phyloP scores from a whole-genome alignment of 2,888 invertebrate genomes.

The Zootermopsis nevadensis region DNA sequence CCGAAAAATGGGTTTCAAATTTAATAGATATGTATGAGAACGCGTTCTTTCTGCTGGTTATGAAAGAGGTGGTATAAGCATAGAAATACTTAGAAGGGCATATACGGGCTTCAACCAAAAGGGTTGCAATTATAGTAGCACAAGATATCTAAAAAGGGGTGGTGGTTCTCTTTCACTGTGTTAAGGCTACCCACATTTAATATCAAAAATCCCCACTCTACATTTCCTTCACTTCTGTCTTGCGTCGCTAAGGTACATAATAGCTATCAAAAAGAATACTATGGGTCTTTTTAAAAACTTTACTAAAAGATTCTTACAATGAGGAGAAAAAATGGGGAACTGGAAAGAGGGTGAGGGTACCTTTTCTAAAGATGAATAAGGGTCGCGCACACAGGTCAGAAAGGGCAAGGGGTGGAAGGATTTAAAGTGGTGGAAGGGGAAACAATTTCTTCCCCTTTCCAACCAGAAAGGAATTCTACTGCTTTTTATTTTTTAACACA shows the following conservation, averaged over 20 bases:
- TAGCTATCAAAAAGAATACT: constrained; percentile 45
- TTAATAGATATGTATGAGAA: constrained; percentile 19
- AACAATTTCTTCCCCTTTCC: constrained; percentile 33
- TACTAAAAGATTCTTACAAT: constrained; percentile 50
- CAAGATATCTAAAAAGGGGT: constrained; percentile 16
- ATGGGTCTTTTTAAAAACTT: constrained; percentile 40
- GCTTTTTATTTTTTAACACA: constrained; percentile 21
- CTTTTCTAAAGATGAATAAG: constrained; percentile 46
- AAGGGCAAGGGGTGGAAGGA: constrained; percentile 29
- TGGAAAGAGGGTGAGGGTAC: constrained; percentile 28
- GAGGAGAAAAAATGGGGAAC: constrained; percentile 40
- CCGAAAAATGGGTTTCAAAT: constrained; percentile 41
- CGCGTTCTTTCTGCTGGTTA: background rate
- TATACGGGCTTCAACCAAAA: constrained; percentile 1
- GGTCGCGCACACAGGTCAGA: constrained; percentile 34
- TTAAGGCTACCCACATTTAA: constrained; percentile 38
- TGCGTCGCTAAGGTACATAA: background rate
- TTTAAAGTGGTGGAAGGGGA: constrained; percentile 23
- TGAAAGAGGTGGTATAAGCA: constrained; percentile 39
- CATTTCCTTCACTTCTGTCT: constrained; percentile 7
- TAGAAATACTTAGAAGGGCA: constrained; percentile 37
- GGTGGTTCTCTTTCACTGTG: constrained; percentile 20
- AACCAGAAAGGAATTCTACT: constrained; percentile 22
- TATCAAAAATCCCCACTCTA: constrained; percentile 34
- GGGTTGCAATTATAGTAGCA: constrained; percentile 32